A percentile compares a stretch with the other conserved stretches of the same genome.
phyloP scores from a whole-genome alignment of 2,797 vertebrate species.

The Euphonia xanthogaster region DNA sequence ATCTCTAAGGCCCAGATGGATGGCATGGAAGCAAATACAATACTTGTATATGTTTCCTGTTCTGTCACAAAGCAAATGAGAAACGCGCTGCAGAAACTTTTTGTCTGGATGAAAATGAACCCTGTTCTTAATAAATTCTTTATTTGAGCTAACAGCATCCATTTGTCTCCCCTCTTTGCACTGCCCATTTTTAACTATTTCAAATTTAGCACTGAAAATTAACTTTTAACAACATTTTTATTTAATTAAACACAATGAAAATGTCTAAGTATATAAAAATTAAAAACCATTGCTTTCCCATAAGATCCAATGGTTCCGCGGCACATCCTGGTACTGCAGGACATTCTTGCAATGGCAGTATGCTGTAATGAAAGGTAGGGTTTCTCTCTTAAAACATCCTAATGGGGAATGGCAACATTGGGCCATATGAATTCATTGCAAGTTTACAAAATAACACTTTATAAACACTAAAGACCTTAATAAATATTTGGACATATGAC shows the following conservation, averaged over 20 bases:
- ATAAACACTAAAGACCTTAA: background rate
- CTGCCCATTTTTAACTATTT: background rate
- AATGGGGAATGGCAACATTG: background rate
- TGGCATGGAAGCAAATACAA: background rate
- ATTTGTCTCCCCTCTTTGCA: background rate
- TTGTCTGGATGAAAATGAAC: background rate
- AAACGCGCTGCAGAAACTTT: background rate
- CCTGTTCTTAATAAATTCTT: background rate
- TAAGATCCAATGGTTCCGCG: background rate
- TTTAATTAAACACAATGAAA: background rate
- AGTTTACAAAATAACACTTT: background rate
- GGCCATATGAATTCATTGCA: background rate
- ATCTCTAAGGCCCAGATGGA: background rate
- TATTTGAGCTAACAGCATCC: background rate
- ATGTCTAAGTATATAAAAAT: background rate
- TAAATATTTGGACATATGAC: background rate
- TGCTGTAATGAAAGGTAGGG: accelerated
- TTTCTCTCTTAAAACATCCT: background rate
- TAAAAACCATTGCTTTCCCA: background rate
- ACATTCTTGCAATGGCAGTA: background rate
- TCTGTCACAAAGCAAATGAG: background rate
- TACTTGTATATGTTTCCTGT: background rate
- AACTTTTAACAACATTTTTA: background rate
- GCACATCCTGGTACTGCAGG: background rate
- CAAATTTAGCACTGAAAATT: background rate